phyloP scores from a whole-genome alignment of 2,797 vertebrate genomes.

The Ispidina lecontei region DNA sequence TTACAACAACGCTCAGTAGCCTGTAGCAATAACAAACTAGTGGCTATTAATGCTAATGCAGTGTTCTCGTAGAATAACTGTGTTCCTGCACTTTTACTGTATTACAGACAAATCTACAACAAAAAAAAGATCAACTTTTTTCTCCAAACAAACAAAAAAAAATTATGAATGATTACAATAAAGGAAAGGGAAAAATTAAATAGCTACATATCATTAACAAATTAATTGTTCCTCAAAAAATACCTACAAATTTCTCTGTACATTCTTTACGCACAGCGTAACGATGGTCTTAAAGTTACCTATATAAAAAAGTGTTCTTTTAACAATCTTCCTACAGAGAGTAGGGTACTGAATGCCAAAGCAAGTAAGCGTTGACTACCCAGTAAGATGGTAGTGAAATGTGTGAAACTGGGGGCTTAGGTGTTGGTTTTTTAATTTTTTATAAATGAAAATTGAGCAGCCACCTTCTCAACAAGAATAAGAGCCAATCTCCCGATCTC shows the following conservation, averaged over 20 bases:
- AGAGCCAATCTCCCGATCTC: slow-evolving; percentile 30
- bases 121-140: slow-evolving; percentile 98
- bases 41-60: slow-evolving; percentile 89
- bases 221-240: slow-evolving; percentile 99
- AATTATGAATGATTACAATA: slow-evolving; percentile 92
- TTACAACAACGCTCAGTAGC: slow-evolving; percentile 81
- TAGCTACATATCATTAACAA: slow-evolving; percentile 99
- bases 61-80: slow-evolving; percentile 92
- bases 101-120: slow-evolving; percentile 90
- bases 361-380: slow-evolving; percentile 83
- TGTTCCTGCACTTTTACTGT: slow-evolving; percentile 98
- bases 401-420: slow-evolving; percentile 67
- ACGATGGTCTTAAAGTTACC: slow-evolving; percentile 99
- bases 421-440: background rate
- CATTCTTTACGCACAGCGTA: slow-evolving; percentile 99
- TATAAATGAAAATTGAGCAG: slow-evolving; percentile 57
- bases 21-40: slow-evolving; percentile 89
- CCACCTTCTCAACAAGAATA: slow-evolving; percentile 53
- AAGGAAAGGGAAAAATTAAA: slow-evolving; percentile 98
- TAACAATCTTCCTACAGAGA: slow-evolving; percentile 91
- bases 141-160: slow-evolving; percentile 85
- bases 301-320: slow-evolving; percentile 92
- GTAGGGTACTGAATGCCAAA: slow-evolving; percentile 89
- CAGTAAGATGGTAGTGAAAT: slow-evolving; percentile 87
- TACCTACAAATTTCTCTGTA: slow-evolving; percentile 99